Percentiles rank a stretch among this genome's conserved stretches.
phyloP scores from a whole-genome alignment of 1,140 invertebrate genomes.

The Oncopeltus fasciatus region DNA sequence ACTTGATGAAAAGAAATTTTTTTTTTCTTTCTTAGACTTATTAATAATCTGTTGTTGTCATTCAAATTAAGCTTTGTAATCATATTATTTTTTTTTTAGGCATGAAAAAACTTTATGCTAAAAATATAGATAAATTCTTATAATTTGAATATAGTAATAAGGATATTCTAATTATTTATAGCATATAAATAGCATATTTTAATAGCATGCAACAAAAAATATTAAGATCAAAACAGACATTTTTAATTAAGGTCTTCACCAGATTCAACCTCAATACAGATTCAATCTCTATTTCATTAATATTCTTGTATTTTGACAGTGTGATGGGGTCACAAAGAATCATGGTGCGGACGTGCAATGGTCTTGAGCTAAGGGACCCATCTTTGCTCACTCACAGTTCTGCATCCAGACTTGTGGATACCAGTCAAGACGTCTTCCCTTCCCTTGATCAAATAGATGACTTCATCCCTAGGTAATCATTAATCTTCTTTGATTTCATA shows the following conservation, averaged over 20 bases:
- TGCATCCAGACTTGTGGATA: constrained; percentile 34
- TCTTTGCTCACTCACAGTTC: constrained; percentile 31
- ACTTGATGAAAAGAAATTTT: no score
- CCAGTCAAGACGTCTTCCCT: constrained; percentile 34
- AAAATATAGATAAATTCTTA: no score
- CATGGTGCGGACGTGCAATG: constrained; percentile 65
- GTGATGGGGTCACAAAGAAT: constrained; percentile 36
- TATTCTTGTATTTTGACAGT: no score
- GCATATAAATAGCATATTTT: neutral
- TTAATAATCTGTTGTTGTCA: no score
- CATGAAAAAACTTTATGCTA: no score
- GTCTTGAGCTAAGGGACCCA: constrained; percentile 54
- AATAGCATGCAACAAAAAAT: neutral
- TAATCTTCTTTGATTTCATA: no score
- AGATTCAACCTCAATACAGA: neutral
- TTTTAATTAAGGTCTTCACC: neutral
- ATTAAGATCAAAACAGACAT: neutral
- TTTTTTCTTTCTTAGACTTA: no score
- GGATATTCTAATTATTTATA: no score
- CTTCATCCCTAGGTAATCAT: constrained; percentile 25
- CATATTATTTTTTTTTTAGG: no score
- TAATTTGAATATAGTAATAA: no score
- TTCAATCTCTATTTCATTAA: no score
- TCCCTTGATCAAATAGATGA: constrained; percentile 34
- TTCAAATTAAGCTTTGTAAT: no score